Conservation (phyloP, 2,113 vertebrate species). For the Amblyopsis rosae region DNA sequence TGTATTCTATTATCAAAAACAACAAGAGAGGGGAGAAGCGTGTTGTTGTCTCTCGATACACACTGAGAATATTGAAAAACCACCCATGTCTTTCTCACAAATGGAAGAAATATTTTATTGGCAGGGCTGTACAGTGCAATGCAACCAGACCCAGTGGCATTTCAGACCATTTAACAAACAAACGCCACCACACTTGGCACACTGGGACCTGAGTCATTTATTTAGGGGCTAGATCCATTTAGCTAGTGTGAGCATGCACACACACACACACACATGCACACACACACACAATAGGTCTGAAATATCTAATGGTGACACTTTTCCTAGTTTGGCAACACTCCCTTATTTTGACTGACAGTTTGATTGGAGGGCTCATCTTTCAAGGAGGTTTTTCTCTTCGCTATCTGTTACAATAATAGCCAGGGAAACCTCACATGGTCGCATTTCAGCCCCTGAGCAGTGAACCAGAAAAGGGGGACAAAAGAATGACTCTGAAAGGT, state of each 20-base stretch:
- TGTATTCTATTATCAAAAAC: conserved; percentile 33
- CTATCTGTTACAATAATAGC: conserved; percentile 53
- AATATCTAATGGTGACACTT: conserved; percentile 56
- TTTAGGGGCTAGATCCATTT: conserved; percentile 11
- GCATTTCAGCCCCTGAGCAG: conserved; percentile 61
- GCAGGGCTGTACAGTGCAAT: conserved; percentile 13
- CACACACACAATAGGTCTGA: background rate
- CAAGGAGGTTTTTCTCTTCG: conserved; percentile 68
- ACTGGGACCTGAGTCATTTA: conserved; percentile 36
- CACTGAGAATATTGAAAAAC: conserved; percentile 42
- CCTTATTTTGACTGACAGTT: conserved; percentile 70
- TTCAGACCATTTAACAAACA: conserved; percentile 64
- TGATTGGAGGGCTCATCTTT: conserved; percentile 70
- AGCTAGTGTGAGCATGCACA: background rate
- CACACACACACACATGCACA: conserved; percentile 8
- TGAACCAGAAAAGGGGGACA: conserved; percentile 61
- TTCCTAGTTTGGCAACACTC: conserved; percentile 61
- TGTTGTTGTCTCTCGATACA: conserved; percentile 24
- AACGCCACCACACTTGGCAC: conserved; percentile 51
- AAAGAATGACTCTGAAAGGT: conserved; percentile 62
- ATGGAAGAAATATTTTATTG: conserved; percentile 28
- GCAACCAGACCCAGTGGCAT: conserved; percentile 48
- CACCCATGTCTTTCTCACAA: conserved; percentile 27
- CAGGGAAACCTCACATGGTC: conserved; percentile 35
- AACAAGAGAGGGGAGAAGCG: conserved; percentile 21